Conservation (phyloP, 2,888 invertebrate genomes). For the Elaeidobius kamerunicus region DNA sequence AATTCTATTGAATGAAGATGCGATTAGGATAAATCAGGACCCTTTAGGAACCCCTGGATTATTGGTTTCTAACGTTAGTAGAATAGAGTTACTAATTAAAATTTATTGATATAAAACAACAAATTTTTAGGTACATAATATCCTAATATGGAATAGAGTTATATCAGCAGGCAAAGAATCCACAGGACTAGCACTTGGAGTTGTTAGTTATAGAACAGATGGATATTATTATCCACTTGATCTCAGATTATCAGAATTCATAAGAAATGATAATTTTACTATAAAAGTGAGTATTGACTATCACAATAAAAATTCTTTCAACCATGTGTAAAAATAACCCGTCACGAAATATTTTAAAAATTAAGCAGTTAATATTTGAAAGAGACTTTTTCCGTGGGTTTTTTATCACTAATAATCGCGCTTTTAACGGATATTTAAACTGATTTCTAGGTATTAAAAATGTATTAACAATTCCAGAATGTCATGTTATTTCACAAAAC, state of each 20-base stretch:
- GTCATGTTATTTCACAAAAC: too few relatives aligned
- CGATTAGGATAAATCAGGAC: constrained; percentile 64
- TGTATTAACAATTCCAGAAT: neutral
- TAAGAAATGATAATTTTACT: constrained; percentile 3
- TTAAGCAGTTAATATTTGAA: too few relatives aligned
- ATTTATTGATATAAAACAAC: neutral
- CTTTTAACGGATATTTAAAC: neutral
- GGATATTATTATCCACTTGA: constrained; percentile 26
- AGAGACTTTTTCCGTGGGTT: too few relatives aligned
- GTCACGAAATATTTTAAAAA: neutral
- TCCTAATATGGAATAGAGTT: constrained; percentile 41
- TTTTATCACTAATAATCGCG: neutral
- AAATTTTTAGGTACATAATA: constrained; percentile 7
- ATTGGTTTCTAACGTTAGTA: constrained; percentile 36
- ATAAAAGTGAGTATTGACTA: constrained; percentile 20
- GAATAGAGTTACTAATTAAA: neutral
- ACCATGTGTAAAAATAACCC: too few relatives aligned
- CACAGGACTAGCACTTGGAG: constrained; percentile 22
- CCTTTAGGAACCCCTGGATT: constrained; percentile 58
- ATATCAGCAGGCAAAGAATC: constrained; percentile 11
- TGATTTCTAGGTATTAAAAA: neutral
- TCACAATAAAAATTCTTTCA: neutral
- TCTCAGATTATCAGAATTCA: constrained; percentile 9
- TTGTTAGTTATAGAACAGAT: constrained; percentile 30
- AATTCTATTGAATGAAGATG: constrained; percentile 57